phyloP scores from a whole-genome alignment of 2,888 invertebrate species.

The Alviniconcha strummeri region DNA sequence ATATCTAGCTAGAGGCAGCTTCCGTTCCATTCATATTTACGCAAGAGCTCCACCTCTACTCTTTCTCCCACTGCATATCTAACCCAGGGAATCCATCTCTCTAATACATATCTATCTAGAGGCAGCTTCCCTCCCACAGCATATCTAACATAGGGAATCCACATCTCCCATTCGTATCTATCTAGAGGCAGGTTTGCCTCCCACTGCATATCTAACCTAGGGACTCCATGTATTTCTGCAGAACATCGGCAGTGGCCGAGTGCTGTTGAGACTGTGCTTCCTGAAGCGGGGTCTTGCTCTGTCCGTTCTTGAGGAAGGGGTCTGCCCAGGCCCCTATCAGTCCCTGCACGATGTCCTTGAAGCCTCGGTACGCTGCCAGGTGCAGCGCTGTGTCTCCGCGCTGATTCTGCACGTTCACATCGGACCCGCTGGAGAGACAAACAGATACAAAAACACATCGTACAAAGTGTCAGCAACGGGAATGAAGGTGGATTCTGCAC shows the following conservation, averaged over 20 bases:
- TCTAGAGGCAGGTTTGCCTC: no score
- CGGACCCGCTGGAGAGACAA: conserved; percentile 47
- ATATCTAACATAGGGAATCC: no score
- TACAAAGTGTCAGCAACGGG: no score
- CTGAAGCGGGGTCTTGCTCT: conserved; percentile 53
- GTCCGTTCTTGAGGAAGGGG: conserved; percentile 49
- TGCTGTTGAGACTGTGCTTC: conserved; percentile 55
- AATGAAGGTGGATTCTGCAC: no score
- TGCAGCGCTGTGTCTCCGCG: conserved; percentile 62
- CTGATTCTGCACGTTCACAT: conserved; percentile 51
- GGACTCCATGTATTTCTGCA: conserved; percentile 40
- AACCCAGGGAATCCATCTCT: no score
- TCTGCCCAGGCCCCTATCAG: conserved; percentile 48
- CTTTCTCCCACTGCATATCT: no score
- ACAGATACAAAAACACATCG: neutral
- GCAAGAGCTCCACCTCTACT: no score
- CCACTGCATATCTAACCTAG: conserved; percentile 3
- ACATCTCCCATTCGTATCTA: no score
- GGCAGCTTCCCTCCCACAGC: no score
- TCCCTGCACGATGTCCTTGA: conserved; percentile 47
- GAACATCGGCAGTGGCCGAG: conserved; percentile 40
- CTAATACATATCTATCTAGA: no score
- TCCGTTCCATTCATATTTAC: no score
- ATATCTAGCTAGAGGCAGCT: no score
- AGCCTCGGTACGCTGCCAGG: conserved; percentile 55